Evolutionary conservation across 2,113 vertebrate genomes (phyloP).

Genomic region (Erinaceus europaeus): DNA sequence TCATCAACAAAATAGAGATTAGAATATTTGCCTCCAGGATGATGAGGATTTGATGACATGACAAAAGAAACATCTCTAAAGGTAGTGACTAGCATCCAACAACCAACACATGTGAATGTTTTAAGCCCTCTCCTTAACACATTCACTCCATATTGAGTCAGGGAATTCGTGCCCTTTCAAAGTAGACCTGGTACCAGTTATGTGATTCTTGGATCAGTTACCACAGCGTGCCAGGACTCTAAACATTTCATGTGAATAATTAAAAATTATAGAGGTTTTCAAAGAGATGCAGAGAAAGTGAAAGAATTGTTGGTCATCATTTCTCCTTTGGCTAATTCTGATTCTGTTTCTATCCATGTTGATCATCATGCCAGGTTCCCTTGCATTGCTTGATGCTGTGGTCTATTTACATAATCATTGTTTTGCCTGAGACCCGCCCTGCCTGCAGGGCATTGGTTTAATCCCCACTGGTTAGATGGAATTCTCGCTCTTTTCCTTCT

Average conservation of each 20-base stretch:
- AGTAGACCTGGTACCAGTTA: not conserved
- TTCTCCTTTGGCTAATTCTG: too few species aligned
- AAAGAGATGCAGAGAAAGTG: not conserved
- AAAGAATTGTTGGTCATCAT: too few species aligned
- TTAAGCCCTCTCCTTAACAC: rapidly evolving
- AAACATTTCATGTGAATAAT: not conserved
- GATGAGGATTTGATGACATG: not conserved
- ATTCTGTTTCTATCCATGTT: too few species aligned
- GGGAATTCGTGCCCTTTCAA: not conserved
- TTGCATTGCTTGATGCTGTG: too few species aligned
- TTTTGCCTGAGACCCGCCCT: too few species aligned
- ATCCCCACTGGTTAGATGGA: too few species aligned
- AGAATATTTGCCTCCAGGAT: not conserved
- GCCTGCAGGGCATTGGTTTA: too few species aligned
- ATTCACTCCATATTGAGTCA: not conserved
- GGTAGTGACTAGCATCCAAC: not conserved
- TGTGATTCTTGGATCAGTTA: not conserved
- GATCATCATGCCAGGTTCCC: too few species aligned
- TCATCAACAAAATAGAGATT: slow-evolving; percentile 1
- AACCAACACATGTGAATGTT: too few species aligned
- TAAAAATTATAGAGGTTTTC: not conserved
- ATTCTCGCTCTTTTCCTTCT: too few species aligned
- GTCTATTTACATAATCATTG: too few species aligned
- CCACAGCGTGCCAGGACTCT: not conserved
- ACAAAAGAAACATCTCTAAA: not conserved